A percentile compares a stretch with the other conserved stretches of the same genome.
Evolutionary conservation across 1,140 invertebrate species (phyloP).

Genomic region (Drosophila takahashii): DNA sequence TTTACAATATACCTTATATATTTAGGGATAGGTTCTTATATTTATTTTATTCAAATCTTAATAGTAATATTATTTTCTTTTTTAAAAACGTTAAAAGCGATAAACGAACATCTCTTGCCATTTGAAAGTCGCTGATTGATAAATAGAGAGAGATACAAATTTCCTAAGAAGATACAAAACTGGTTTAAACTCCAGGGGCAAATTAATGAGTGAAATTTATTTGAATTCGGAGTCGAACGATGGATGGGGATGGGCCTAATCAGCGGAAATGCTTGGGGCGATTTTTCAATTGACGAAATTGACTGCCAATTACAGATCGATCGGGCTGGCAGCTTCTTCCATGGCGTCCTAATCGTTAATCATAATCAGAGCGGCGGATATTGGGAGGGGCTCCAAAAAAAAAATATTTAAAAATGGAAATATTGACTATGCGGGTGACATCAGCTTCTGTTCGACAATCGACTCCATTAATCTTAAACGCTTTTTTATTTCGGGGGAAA

Average conservation of each 20-base stretch:
- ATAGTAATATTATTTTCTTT: too few relatives aligned
- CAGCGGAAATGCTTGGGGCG: conserved; percentile 7
- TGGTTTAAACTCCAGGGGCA: neutral
- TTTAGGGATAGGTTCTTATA: too few relatives aligned
- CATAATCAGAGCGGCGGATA: conserved; percentile 9
- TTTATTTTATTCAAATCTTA: too few relatives aligned
- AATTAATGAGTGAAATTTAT: conserved; percentile 15
- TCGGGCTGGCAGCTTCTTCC: neutral
- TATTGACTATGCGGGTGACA: conserved; percentile 40
- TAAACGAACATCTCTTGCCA: neutral
- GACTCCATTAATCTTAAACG: conserved; percentile 44
- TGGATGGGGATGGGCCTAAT: conserved; percentile 1
- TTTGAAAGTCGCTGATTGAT: neutral
- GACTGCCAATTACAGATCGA: conserved; percentile 18
- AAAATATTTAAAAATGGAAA: conserved; percentile 15
- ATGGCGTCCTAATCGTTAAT: conserved; percentile 32
- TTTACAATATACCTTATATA: too few relatives aligned
- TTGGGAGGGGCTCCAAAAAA: conserved; percentile 11
- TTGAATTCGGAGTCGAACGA: conserved; percentile 22
- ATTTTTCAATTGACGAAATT: conserved; percentile 32
- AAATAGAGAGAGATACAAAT: conserved; percentile 20
- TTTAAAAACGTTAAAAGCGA: neutral
- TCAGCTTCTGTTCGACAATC: conserved; percentile 36
- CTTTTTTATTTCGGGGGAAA: conserved; percentile 67
- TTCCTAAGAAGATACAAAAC: conserved; percentile 3